phyloP scores from a whole-genome alignment of 92 coral and sea anemone genomes.

The Actinostola sp. region DNA sequence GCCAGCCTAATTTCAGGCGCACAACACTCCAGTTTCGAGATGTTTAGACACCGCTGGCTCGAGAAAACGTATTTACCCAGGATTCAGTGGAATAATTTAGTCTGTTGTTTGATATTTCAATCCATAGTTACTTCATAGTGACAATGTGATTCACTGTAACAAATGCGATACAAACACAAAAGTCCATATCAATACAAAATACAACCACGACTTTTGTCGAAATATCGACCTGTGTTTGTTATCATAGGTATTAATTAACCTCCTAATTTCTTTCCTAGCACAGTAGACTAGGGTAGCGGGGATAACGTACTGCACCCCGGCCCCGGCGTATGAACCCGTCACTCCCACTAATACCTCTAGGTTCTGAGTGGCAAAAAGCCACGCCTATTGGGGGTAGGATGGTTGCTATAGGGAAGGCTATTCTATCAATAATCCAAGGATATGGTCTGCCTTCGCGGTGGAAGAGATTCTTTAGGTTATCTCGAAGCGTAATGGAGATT shows the following conservation, averaged over 20 bases:
- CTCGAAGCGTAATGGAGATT: constrained; percentile 92
- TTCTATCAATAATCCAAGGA: constrained; percentile 78
- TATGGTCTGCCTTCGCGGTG: constrained; percentile 69
- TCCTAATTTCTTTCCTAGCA: constrained; percentile 71
- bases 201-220: constrained; percentile 72
- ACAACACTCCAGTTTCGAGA: too few relatives aligned
- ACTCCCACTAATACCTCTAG: constrained; percentile 85
- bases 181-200: constrained; percentile 83
- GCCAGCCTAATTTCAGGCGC: too few relatives aligned
- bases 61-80: too few relatives aligned
- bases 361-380: constrained; percentile 89
- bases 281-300: constrained; percentile 83
- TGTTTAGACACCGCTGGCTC: too few relatives aligned
- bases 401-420: constrained; percentile 83
- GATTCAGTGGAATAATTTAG: too few relatives aligned
- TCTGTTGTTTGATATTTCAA: too few relatives aligned
- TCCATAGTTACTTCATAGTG: constrained; percentile 46
- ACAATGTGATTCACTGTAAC: constrained; percentile 92
- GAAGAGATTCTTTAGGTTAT: constrained; percentile 87
- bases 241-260: constrained; percentile 66
- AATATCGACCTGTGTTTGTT: constrained; percentile 84
- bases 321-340: constrained; percentile 97
- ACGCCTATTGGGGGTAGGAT: constrained; percentile 78
- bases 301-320: constrained; percentile 95
- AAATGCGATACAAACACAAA: constrained; percentile 70